phyloP scores from a whole-genome alignment of 2,888 invertebrate genomes.

The Chrysolina oricalcia region DNA sequence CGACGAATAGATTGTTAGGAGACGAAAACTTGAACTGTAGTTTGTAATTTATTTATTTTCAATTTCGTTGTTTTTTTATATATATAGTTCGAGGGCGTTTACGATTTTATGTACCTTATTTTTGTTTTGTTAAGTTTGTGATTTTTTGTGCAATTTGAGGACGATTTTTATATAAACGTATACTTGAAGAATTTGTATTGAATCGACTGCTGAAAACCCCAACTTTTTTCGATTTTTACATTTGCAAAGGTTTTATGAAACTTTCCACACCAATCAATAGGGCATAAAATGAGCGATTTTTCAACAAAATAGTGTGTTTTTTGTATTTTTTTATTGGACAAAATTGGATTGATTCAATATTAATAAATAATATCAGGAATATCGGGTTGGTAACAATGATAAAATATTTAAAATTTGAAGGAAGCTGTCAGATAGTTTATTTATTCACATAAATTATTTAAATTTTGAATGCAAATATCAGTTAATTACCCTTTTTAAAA shows the following conservation, averaged over 20 bases:
- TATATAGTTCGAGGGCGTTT: constrained; percentile 52
- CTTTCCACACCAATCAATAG: too few species aligned
- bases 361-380: too few species aligned
- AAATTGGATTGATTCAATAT: too few species aligned
- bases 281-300: too few species aligned
- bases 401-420: too few species aligned
- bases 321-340: too few species aligned
- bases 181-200: constrained; percentile 47
- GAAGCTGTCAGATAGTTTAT: too few species aligned
- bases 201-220: constrained; percentile 66
- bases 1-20: constrained; percentile 59
- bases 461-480: too few species aligned
- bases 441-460: too few species aligned
- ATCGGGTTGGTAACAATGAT: too few species aligned
- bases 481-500: too few species aligned
- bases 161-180: constrained; percentile 51
- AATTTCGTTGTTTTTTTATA: constrained; percentile 57
- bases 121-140: constrained; percentile 56
- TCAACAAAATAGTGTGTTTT: too few species aligned
- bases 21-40: constrained; percentile 42
- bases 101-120: constrained; percentile 55
- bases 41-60: constrained; percentile 56
- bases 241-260: constrained; percentile 52
- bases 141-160: constrained; percentile 51
- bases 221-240: constrained; percentile 56